phyloP scores from a whole-genome alignment of 2,797 vertebrate species.

The Rhincodon typus region DNA sequence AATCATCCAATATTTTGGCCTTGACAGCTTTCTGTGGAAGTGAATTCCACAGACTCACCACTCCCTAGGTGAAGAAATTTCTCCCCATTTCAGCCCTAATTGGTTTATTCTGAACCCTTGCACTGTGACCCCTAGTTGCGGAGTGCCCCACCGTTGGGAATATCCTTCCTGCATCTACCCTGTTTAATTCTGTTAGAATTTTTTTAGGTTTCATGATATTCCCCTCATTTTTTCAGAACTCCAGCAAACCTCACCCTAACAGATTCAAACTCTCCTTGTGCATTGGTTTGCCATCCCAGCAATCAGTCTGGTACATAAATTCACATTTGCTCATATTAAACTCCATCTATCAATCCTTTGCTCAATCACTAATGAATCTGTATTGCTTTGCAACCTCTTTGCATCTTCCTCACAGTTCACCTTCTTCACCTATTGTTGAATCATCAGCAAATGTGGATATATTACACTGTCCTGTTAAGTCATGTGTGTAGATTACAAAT shows the following conservation, averaged over 20 bases:
- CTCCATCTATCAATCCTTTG: neutral
- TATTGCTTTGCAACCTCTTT: neutral
- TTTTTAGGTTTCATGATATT: neutral
- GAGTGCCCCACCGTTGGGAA: neutral
- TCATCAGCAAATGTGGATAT: too few relatives aligned
- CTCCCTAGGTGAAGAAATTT: neutral
- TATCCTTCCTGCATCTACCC: neutral
- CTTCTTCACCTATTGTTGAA: too few relatives aligned
- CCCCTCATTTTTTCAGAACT: neutral
- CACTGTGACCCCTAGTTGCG: neutral
- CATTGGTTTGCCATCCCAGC: neutral
- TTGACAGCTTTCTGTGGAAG: neutral
- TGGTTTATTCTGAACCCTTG: neutral
- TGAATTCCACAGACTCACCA: neutral
- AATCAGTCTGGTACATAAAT: neutral
- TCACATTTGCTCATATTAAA: neutral
- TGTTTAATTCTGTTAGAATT: neutral
- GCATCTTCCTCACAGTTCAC: too few relatives aligned
- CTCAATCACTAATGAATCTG: neutral
- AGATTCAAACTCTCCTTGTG: neutral
- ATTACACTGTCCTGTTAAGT: neutral
- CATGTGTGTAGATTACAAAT: neutral
- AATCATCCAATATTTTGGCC: too few relatives aligned
- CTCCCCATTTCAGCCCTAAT: neutral
- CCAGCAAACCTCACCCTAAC: neutral